Conservation (phyloP, 2,888 invertebrate genomes). For the Cheilosia impressa region DNA sequence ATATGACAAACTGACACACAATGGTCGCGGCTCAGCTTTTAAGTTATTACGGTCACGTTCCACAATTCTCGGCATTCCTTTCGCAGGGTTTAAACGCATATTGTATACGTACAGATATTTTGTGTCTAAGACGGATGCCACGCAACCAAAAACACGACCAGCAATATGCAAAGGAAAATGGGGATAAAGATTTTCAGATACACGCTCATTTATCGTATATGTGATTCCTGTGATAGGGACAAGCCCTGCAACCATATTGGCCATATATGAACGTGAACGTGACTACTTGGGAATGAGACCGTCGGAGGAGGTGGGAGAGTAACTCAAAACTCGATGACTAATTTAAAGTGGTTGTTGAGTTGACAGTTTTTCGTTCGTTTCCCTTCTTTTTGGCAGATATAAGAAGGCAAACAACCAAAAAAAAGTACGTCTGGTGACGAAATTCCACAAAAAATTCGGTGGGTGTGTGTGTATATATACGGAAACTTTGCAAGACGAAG, state of each 20-base stretch:
- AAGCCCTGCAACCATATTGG: constrained; percentile 31
- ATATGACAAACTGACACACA: constrained; percentile 8
- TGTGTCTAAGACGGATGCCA: constrained; percentile 56
- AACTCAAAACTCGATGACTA: constrained; percentile 58
- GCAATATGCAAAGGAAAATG: constrained; percentile 34
- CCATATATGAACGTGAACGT: constrained; percentile 55
- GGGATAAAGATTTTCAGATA: constrained; percentile 44
- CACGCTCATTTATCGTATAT: neutral
- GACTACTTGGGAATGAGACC: constrained; percentile 40
- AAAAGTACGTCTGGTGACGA: neutral
- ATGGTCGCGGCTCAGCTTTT: constrained; percentile 29
- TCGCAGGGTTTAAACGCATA: constrained; percentile 47
- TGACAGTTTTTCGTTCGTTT: constrained; percentile 15
- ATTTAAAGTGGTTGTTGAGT: constrained; percentile 47
- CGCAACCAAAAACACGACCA: constrained; percentile 20
- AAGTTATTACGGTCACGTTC: constrained; percentile 62
- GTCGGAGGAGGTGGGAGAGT: neutral
- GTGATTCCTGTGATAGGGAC: constrained; percentile 20
- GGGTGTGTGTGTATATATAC: neutral
- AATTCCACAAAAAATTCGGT: too few species aligned
- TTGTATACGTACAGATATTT: constrained; percentile 68
- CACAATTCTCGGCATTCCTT: constrained; percentile 44
- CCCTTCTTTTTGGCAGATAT: constrained; percentile 11
- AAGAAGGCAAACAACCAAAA: neutral
- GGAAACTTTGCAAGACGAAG: neutral